Evolutionary conservation across 2,888 invertebrate species (phyloP), one percentile per base, ranked within the genome.

Genomic region (Drosophila incognita): DNA sequence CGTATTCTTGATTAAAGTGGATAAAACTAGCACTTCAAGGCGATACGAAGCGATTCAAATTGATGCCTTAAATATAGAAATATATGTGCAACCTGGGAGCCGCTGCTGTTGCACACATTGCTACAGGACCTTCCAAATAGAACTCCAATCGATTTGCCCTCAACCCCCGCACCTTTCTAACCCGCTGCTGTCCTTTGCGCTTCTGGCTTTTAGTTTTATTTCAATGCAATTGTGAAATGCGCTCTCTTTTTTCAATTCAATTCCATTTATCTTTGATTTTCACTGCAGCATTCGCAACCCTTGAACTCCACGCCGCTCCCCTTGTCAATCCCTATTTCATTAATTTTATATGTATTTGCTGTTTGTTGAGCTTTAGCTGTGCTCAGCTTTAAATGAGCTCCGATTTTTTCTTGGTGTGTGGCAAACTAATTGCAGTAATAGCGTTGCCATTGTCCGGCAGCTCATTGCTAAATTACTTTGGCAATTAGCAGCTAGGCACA

Each of bases 251-350:
- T 76, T 76, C 77, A 78, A 77, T 82, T 74, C 78, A 71, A 86
- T 88, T 89, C 83, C 81, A 85, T 87, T 85, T 89, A 87, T 87
- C 86, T 87, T 89, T 85, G 89, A 89, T 85, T 81, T 76, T 72
- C 63, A 68, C 69, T 69, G 71, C 58, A 35, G 52, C 64, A 57
- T 21, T 56, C 24, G 54, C 31, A 40, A 40, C 66, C 24, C 13
- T 42, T 13, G 59, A 49, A 29, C 7, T 7, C 1, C 46, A 1
- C 7, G 13, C 1, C 24, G 2, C 62, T 24, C 24, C 18, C 29
- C 11, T 21, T 31, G 10, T 27, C 29, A 15, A 2, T 15, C 4
- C 46, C 61, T 27, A 59, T 71, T 79, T 79, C 87, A 79, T 79
- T 81, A 79, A 79, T 87, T 82, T 82, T 82, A 66, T 79, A 83